Percentiles rank a stretch among this genome's conserved stretches.
phyloP scores from a whole-genome alignment of 2,113 vertebrate genomes.

The Pteropus alecto region DNA sequence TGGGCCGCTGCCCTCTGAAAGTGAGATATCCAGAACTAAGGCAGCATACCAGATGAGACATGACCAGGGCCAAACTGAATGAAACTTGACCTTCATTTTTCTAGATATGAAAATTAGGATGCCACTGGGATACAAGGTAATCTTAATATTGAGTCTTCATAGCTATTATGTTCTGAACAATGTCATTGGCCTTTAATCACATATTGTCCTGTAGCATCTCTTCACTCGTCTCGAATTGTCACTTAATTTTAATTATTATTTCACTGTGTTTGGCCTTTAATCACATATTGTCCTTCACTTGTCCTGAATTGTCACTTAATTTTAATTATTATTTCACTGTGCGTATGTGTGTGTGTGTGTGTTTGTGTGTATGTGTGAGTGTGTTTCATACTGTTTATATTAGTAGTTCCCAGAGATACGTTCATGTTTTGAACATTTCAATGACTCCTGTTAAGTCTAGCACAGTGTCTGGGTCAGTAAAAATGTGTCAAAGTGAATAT shows the following conservation, averaged over 20 bases:
- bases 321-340: background rate
- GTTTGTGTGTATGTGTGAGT: background rate
- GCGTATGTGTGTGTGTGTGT: background rate
- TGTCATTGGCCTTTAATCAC: background rate
- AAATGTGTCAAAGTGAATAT: background rate
- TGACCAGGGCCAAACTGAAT: background rate
- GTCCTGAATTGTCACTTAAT: background rate
- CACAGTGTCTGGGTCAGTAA: background rate
- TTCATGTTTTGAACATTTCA: slow-evolving; percentile 9
- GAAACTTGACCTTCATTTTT: background rate
- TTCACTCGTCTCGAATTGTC: background rate
- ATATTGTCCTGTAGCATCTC: background rate
- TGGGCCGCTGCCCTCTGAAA: background rate
- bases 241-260: background rate
- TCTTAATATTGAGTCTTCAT: background rate
- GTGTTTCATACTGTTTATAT: background rate
- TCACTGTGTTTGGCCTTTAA: background rate
- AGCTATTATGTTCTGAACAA: background rate
- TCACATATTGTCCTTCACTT: background rate
- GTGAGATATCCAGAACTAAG: background rate
- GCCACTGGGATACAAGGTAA: background rate
- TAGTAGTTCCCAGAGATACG: background rate
- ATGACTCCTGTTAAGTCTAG: background rate
- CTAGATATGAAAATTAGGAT: background rate
- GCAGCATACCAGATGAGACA: background rate